Base-by-base conservation (phyloP, 2,888 invertebrate species). In the Eustalomyia histrio region DNA sequence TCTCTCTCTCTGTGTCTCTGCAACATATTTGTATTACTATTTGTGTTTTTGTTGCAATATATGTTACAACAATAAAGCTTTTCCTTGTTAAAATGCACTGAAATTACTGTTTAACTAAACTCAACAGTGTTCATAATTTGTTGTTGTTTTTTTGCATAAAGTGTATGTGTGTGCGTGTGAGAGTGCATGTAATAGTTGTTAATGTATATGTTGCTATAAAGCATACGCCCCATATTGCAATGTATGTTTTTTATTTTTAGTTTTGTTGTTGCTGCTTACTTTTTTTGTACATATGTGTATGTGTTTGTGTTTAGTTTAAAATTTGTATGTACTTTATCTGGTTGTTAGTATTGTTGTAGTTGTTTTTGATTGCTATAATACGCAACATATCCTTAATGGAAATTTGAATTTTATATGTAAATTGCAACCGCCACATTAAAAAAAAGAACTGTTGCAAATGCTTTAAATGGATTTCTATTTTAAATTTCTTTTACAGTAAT, bases 401-500 rank as follows among this genome's bases (percentile, higher is more conserved):
- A 81, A 81, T 74, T 81, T 81, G 61, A 74, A 81, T 65, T 74
- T 69, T 57, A 57, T 69, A 81, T 81, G 73, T 39, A 69, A 76
- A 80, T 76, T 76, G 60, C 55, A 21, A 18, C 55, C 61, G 18
- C 43, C 18, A 43, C 60, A 43, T 29, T 17, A 39, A 61, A 43
- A 47, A 39, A 61, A 43, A 47, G 12, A 39, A 39, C 2, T n/a
- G n/a, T 14, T 14, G n/a, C n/a, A 47, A 47, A 47, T 47, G 16
- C n/a, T 47, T 47, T 47, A 47, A 47, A 47, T 47, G 6, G 43
- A 5, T 47, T 47, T 47, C 14, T 12, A 39, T 12, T 39, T 39
- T 12, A 39, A 39, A 39, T 10, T 39, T 39, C 14, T 39, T 39
- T 39, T 39, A 2, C 8, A 39, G 39, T 39, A 6, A 29, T 29